These are phyloP conservation scores for Haliclona indistincta DNA, from an alignment of 37 sponge, comb jelly and placozoan species.

Conservation along the genomic window DNA sequence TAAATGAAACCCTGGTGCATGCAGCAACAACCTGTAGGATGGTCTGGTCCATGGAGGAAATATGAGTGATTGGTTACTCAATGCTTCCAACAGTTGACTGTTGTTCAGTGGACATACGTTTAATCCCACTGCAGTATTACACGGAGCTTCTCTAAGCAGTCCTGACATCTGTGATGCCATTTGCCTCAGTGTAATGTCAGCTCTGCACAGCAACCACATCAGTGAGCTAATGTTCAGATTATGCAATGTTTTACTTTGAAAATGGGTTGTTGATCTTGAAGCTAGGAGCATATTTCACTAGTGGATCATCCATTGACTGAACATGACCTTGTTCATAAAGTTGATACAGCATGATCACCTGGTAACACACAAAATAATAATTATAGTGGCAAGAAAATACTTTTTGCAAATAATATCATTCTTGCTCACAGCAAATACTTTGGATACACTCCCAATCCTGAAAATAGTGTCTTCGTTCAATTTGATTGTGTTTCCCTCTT, in stretches of 20 bases:
- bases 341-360: slow-evolving; percentile 60
- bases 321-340: slow-evolving; percentile 47
- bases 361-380: not conserved
- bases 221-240: not conserved
- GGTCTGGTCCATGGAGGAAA: slow-evolving; percentile 11
- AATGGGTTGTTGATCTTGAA: slow-evolving; percentile 41
- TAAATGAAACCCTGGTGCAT: too few relatives aligned
- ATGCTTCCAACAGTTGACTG: not conserved
- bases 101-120: not conserved
- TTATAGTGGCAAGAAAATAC: not conserved
- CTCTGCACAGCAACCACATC: not conserved
- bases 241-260: slow-evolving; percentile 15
- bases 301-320: slow-evolving; percentile 63
- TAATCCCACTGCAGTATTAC: not conserved
- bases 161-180: slow-evolving; percentile 70
- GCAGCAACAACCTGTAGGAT: slow-evolving; percentile 6
- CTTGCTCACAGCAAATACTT: slow-evolving; percentile 63
- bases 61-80: not conserved
- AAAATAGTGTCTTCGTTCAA: slow-evolving; percentile 39
- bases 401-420: not conserved
- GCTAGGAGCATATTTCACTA: slow-evolving; percentile 48
- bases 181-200: slow-evolving; percentile 51
- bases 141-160: slow-evolving; percentile 44
- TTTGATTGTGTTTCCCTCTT: not conserved
- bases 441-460: slow-evolving; percentile 70